A percentile compares a stretch with the other conserved stretches of the same genome.
phyloP scores from a whole-genome alignment of 2,113 vertebrate genomes.

The Equus przewalskii region DNA sequence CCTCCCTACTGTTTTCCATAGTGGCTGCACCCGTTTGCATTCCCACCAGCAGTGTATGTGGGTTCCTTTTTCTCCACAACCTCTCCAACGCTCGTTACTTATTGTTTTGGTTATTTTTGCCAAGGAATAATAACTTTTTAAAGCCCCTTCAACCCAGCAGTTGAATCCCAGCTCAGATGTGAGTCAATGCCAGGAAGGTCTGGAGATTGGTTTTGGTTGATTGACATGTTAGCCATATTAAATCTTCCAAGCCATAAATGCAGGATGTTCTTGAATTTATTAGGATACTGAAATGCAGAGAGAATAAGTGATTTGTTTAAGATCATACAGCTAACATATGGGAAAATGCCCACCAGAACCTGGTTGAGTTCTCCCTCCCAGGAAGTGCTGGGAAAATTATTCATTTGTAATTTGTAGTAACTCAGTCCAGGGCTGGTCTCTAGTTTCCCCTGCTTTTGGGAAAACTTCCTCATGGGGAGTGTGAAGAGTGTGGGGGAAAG shows the following conservation, averaged over 20 bases:
- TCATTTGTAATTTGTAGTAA: not conserved
- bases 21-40: too few relatives aligned
- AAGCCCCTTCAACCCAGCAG: not conserved
- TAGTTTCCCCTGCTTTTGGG: not conserved
- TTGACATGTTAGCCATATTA: not conserved
- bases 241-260: not conserved
- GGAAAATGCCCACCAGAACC: not conserved
- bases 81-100: too few relatives aligned
- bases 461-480: not conserved
- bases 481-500: not conserved
- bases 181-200: not conserved
- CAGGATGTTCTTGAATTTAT: not conserved
- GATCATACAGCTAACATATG: not conserved
- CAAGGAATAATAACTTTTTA: not conserved
- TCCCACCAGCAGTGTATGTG: too few relatives aligned
- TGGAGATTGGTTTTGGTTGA: not conserved
- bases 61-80: too few relatives aligned
- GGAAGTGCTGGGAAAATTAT: not conserved
- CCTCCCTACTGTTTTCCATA: too few relatives aligned
- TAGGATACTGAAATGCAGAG: not conserved
- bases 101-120: too few relatives aligned
- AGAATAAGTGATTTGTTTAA: not conserved
- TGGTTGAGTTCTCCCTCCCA: not conserved
- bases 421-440: not conserved
- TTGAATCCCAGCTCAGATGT: not conserved